Conservation (phyloP, 2,888 invertebrate species). For the Troilus luridus region DNA sequence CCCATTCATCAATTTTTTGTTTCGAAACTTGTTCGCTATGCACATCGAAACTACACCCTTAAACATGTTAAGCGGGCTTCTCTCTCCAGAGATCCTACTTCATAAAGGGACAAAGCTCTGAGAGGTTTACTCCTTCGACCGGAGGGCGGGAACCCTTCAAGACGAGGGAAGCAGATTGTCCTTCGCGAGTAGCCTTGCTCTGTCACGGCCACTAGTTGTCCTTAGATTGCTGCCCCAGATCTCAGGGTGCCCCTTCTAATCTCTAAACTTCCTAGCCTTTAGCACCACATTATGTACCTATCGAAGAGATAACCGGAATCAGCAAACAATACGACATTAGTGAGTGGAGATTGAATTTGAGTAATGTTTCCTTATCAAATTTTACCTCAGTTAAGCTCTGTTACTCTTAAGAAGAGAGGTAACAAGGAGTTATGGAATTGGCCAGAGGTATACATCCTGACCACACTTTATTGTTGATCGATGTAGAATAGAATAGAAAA, state of each 20-base stretch:
- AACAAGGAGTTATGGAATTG: no score
- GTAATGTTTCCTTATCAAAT: neutral
- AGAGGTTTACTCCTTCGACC: neutral
- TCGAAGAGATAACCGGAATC: neutral
- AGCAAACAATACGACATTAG: neutral
- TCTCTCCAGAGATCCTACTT: neutral
- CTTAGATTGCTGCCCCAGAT: conserved; percentile 45
- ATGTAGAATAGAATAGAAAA: no score
- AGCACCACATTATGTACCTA: neutral
- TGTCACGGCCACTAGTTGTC: conserved; percentile 44
- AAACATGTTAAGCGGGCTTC: no score
- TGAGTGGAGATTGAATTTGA: neutral
- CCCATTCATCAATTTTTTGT: no score
- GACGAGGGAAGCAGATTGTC: neutral
- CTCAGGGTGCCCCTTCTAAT: conserved; percentile 34
- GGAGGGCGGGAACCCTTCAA: neutral
- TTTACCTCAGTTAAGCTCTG: neutral
- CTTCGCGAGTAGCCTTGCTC: conserved; percentile 44
- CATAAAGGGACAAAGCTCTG: neutral
- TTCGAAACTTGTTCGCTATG: no score
- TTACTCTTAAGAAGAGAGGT: no score
- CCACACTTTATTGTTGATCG: no score
- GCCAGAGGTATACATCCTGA: no score
- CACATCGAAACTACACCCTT: no score
- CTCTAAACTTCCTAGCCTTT: conserved; percentile 43